Percentiles rank a stretch among this genome's conserved stretches.
Evolutionary conservation across 2,888 invertebrate species (phyloP).

Genomic region (Arge pagana): DNA sequence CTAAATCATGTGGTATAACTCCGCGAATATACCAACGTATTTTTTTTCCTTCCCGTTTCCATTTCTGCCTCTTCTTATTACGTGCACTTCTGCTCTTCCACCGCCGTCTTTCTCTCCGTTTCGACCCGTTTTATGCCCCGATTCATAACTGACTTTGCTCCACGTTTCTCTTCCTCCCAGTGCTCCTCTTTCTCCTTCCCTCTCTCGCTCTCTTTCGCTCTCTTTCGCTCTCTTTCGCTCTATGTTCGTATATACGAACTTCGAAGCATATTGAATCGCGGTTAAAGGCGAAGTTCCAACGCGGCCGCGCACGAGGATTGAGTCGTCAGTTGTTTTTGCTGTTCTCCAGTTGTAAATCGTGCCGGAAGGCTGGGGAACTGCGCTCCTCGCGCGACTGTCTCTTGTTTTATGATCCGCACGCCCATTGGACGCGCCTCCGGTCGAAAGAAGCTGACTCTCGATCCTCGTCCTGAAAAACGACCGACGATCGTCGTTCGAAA

Average conservation of each 20-base stretch:
- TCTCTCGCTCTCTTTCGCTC: background rate
- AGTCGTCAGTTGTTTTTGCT: slow-evolving; percentile 21
- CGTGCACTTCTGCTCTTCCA: slow-evolving; percentile 1
- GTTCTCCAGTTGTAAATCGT: slow-evolving; percentile 30
- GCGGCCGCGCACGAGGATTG: slow-evolving; percentile 7
- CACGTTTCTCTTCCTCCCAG: background rate
- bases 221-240: background rate
- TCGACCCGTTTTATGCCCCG: background rate
- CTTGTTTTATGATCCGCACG: slow-evolving; percentile 22
- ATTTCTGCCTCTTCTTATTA: background rate
- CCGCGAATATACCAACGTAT: slow-evolving; percentile 19
- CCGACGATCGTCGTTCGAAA: too few relatives aligned
- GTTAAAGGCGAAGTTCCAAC: slow-evolving; percentile 16
- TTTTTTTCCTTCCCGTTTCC: background rate
- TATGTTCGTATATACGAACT: background rate
- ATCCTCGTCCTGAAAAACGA: slow-evolving; percentile 7
- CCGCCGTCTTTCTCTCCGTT: background rate
- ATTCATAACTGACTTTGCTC: too few relatives aligned
- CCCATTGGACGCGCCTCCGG: slow-evolving; percentile 21
- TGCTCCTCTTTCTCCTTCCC: background rate
- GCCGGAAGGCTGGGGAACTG: slow-evolving; percentile 29
- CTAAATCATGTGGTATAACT: slow-evolving; percentile 25
- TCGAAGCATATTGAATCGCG: slow-evolving; percentile 15
- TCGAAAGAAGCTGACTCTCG: slow-evolving; percentile 1
- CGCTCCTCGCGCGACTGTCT: slow-evolving; percentile 23